phyloP scores from a whole-genome alignment of 2,797 vertebrate genomes.

The Crenuchus spilurus region DNA sequence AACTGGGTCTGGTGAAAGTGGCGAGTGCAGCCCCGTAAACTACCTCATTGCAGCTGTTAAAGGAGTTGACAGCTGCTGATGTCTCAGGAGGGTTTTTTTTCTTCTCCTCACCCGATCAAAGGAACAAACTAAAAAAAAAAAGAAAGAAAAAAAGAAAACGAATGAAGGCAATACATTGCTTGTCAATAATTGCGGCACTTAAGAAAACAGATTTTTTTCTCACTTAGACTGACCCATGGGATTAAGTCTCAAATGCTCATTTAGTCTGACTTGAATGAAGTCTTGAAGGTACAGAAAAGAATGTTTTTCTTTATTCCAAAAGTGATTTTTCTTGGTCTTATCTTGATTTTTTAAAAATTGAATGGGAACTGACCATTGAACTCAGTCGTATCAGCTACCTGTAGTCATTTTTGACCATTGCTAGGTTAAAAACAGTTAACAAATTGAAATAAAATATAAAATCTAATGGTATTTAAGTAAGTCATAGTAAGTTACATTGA shows the following conservation, averaged over 20 bases:
- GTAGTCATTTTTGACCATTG: no score
- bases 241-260: conserved; percentile 82
- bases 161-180: conserved; percentile 80
- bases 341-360: conserved; percentile 11
- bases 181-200: conserved; percentile 84
- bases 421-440: no score
- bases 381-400: no score
- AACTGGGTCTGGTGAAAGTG: conserved; percentile 83
- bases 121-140: conserved; percentile 48
- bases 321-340: conserved; percentile 68
- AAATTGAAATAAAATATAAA: no score
- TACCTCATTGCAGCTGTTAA: conserved; percentile 80
- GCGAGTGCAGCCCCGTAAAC: conserved; percentile 77
- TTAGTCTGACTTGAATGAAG: conserved; percentile 76
- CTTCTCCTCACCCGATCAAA: conserved; percentile 68
- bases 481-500: no score
- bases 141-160: conserved; percentile 40
- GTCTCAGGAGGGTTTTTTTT: conserved; percentile 74
- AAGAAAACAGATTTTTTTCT: conserved; percentile 66
- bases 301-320: conserved; percentile 71
- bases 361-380: no score
- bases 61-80: conserved; percentile 81
- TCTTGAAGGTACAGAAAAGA: conserved; percentile 68
- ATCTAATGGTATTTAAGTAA: no score
- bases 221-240: conserved; percentile 64